Conservation (phyloP, 1,140 invertebrate species). For the Batillaria attramentaria region DNA sequence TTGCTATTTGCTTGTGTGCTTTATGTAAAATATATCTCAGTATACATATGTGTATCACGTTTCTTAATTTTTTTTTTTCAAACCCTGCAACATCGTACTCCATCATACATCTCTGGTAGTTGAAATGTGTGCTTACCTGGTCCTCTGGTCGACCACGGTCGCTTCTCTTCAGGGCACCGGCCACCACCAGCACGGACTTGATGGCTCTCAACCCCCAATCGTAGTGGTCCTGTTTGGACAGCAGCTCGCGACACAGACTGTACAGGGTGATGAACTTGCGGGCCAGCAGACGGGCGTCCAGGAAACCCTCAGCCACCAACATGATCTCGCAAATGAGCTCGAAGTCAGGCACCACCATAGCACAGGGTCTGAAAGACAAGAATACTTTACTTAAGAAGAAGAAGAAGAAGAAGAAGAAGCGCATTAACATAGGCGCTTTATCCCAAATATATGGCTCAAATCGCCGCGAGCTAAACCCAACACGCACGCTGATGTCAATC, state of each 20-base stretch:
- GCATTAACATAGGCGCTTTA: too few relatives aligned
- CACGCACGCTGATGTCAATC: too few relatives aligned
- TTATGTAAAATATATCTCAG: too few relatives aligned
- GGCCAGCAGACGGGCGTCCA: constrained; percentile 92
- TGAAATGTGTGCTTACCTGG: constrained; percentile 80
- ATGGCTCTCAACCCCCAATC: constrained; percentile 97
- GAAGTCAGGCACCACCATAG: constrained; percentile 91
- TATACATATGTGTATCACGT: too few relatives aligned
- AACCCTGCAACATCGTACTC: too few relatives aligned
- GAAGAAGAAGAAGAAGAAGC: too few relatives aligned
- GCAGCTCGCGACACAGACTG: constrained; percentile 92
- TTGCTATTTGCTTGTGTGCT: too few relatives aligned
- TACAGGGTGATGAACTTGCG: constrained; percentile 97
- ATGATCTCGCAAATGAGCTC: constrained; percentile 98
- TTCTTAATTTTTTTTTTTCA: too few relatives aligned
- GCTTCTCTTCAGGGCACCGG: constrained; percentile 91
- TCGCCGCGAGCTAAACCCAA: too few relatives aligned
- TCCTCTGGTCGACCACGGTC: constrained; percentile 95
- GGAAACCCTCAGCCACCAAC: constrained; percentile 97
- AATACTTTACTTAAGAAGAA: too few relatives aligned
- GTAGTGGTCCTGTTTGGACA: constrained; percentile 95
- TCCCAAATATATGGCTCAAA: too few relatives aligned
- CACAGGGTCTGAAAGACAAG: constrained; percentile 3
- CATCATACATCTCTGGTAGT: too few relatives aligned
- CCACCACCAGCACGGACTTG: constrained; percentile 95